phyloP scores from a whole-genome alignment of 1,140 invertebrate species.

The Drosophila novamexicana region DNA sequence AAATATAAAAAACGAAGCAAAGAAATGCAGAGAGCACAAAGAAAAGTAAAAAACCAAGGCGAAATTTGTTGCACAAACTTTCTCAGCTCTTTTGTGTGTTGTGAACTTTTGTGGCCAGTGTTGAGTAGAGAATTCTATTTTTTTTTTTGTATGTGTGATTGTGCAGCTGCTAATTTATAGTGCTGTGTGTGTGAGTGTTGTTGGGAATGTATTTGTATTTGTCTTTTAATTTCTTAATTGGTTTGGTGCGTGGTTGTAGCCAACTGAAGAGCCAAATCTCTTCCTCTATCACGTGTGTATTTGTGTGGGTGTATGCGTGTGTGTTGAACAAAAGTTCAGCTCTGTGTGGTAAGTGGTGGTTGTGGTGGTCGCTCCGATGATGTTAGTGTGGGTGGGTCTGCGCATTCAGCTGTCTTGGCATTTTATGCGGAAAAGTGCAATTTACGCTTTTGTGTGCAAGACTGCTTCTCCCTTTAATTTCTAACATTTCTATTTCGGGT shows the following conservation, averaged over 20 bases:
- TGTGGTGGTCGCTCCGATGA: background rate
- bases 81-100: slow-evolving; percentile 64
- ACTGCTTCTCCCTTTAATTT: slow-evolving; percentile 28
- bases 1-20: slow-evolving; percentile 1
- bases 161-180: slow-evolving; percentile 65
- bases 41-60: slow-evolving; percentile 21
- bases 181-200: slow-evolving; percentile 32
- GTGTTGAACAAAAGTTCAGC: slow-evolving; percentile 27
- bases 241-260: slow-evolving; percentile 52
- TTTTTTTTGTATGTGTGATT: slow-evolving; percentile 28
- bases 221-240: slow-evolving; percentile 82
- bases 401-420: slow-evolving; percentile 48
- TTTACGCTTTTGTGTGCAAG: slow-evolving; percentile 46
- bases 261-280: slow-evolving; percentile 29
- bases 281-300: background rate
- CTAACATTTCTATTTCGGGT: slow-evolving; percentile 6
- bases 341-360: slow-evolving; percentile 8
- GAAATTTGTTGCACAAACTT: slow-evolving; percentile 74
- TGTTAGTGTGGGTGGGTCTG: slow-evolving; percentile 25
- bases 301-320: slow-evolving; percentile 16
- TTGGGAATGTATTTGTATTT: slow-evolving; percentile 63
- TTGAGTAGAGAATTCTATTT: slow-evolving; percentile 56
- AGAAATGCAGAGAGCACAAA: slow-evolving; percentile 6
- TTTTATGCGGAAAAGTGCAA: slow-evolving; percentile 54
- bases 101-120: slow-evolving; percentile 69